Evolutionary conservation across 2,113 vertebrate species (phyloP).

Genomic region (Circaetus gallicus): DNA sequence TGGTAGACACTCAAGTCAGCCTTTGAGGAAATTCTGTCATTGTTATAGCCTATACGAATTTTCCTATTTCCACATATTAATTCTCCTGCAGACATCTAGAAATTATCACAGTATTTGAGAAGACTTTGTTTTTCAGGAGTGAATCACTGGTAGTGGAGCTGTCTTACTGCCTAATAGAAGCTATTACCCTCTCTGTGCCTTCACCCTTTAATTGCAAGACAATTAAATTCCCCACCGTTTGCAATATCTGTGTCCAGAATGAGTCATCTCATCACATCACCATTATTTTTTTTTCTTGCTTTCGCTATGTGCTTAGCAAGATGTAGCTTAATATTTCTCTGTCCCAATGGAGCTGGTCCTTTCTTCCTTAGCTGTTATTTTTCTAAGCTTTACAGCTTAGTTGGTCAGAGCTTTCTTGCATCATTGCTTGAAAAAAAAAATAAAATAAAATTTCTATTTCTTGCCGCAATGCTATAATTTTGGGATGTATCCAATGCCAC

Average conservation of each 20-base stretch:
- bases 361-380: background rate
- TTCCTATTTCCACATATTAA: background rate
- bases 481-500: background rate
- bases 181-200: background rate
- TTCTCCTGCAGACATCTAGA: background rate
- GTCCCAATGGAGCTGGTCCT: background rate
- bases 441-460: background rate
- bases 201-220: conserved; percentile 2
- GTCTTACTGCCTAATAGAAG: background rate
- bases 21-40: background rate
- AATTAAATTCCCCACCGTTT: conserved; percentile 33
- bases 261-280: background rate
- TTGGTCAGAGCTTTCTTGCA: background rate
- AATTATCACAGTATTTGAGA: background rate
- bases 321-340: background rate
- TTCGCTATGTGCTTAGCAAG: background rate
- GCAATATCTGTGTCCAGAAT: background rate
- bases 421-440: background rate
- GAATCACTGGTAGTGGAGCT: background rate
- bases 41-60: background rate
- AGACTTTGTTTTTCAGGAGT: background rate
- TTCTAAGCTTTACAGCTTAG: background rate
- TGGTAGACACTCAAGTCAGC: background rate
- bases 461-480: background rate
- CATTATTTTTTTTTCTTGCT: background rate